Evolutionary conservation across 2,888 invertebrate species (phyloP).

Genomic region (Phanerotoma sp.): DNA sequence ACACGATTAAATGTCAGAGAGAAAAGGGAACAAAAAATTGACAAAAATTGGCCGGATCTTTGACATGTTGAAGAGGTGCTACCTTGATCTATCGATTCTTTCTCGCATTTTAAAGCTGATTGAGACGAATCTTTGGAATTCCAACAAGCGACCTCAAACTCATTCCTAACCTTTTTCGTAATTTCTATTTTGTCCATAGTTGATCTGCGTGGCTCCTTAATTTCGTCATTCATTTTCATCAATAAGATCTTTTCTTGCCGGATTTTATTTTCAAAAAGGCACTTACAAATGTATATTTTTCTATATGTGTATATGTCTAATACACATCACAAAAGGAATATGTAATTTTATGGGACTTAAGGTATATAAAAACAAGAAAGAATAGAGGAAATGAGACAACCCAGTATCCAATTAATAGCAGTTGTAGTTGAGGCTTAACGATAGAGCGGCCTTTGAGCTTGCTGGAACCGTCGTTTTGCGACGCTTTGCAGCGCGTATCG

Average conservation of each 20-base stretch:
- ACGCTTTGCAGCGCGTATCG: constrained; percentile 50
- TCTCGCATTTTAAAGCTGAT: constrained; percentile 37
- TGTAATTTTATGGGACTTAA: not conserved
- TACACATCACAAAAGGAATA: no score
- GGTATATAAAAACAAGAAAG: not conserved
- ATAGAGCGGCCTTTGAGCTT: constrained; percentile 37
- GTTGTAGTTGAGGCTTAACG: constrained; percentile 26
- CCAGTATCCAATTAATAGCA: constrained; percentile 35
- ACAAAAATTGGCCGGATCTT: constrained; percentile 19
- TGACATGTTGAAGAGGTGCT: constrained; percentile 37
- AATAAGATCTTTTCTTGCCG: not conserved
- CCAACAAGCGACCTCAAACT: constrained; percentile 5
- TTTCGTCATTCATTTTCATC: not conserved
- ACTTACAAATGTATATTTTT: no score
- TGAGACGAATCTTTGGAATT: constrained; percentile 36
- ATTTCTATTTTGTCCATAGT: not conserved
- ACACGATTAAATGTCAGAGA: constrained; percentile 25
- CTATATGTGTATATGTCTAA: no score
- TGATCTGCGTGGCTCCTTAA: not conserved
- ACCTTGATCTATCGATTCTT: constrained; percentile 47
- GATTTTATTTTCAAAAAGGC: no score
- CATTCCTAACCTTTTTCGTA: no score
- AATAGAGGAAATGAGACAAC: constrained; percentile 10
- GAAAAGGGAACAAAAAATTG: constrained; percentile 23
- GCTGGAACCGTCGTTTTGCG: constrained; percentile 43